Conservation (phyloP, 1,140 invertebrate species). For the Fopius arisanus region DNA sequence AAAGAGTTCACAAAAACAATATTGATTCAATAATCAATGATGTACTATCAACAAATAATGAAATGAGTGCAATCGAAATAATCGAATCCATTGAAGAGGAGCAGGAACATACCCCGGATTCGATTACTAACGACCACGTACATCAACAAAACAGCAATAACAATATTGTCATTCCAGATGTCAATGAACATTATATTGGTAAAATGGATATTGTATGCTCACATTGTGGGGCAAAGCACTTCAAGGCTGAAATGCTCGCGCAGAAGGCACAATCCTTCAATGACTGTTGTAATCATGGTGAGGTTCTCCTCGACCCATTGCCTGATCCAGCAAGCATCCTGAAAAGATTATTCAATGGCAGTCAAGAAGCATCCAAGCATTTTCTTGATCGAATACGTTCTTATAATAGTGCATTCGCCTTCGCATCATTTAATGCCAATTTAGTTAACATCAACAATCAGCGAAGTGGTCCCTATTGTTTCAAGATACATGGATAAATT, state of each 20-base stretch:
- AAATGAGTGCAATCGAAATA: too few relatives aligned
- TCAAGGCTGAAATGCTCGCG: constrained; percentile 22
- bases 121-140: too few relatives aligned
- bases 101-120: too few relatives aligned
- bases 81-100: too few relatives aligned
- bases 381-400: constrained; percentile 32
- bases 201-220: constrained; percentile 16
- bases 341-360: constrained; percentile 17
- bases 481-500: too few relatives aligned
- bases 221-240: constrained; percentile 27
- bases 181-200: constrained; percentile 22
- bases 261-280: constrained; percentile 23
- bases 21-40: too few relatives aligned
- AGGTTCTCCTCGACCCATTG: constrained; percentile 26
- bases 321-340: constrained; percentile 14
- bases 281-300: constrained; percentile 33
- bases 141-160: too few relatives aligned
- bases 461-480: background rate
- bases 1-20: too few relatives aligned
- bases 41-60: too few relatives aligned
- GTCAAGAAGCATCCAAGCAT: constrained; percentile 25
- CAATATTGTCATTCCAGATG: background rate
- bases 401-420: too few relatives aligned
- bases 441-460: constrained; percentile 25
- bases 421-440: too few relatives aligned